These are phyloP conservation scores for Thermophis baileyi DNA, from an alignment of 2,113 vertebrate species.

Conservation along the genomic window DNA sequence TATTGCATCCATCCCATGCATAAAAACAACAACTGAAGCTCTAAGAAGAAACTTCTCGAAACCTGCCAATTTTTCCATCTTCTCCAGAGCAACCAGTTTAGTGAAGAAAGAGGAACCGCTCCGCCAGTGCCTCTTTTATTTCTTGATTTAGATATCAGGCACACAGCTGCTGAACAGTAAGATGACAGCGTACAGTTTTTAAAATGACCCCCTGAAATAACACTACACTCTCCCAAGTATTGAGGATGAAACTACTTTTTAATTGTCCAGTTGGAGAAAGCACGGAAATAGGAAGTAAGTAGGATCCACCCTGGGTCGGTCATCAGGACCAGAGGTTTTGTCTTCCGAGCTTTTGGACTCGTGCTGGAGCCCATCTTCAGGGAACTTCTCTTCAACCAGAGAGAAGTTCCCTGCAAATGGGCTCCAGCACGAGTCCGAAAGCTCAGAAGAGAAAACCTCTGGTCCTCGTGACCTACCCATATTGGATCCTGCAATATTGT, in stretches of 20 bases:
- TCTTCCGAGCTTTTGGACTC: too few relatives aligned
- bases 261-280: neutral
- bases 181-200: neutral
- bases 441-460: too few relatives aligned
- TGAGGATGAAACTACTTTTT: neutral
- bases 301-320: too few relatives aligned
- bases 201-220: neutral
- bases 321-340: too few relatives aligned
- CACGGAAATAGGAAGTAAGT: neutral
- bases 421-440: too few relatives aligned
- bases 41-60: neutral
- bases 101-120: neutral
- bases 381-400: too few relatives aligned
- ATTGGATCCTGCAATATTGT: too few relatives aligned
- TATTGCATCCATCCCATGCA: neutral
- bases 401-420: too few relatives aligned
- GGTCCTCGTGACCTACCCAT: too few relatives aligned
- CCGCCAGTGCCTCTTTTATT: neutral
- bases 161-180: neutral
- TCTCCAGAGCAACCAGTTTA: neutral
- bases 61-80: neutral
- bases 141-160: neutral
- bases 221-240: neutral
- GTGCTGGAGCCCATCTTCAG: too few relatives aligned
- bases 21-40: neutral